A percentile compares a stretch with the other conserved stretches of the same genome.
Conservation (phyloP, 2,888 invertebrate genomes). For the Eupithecia insigniata region DNA sequence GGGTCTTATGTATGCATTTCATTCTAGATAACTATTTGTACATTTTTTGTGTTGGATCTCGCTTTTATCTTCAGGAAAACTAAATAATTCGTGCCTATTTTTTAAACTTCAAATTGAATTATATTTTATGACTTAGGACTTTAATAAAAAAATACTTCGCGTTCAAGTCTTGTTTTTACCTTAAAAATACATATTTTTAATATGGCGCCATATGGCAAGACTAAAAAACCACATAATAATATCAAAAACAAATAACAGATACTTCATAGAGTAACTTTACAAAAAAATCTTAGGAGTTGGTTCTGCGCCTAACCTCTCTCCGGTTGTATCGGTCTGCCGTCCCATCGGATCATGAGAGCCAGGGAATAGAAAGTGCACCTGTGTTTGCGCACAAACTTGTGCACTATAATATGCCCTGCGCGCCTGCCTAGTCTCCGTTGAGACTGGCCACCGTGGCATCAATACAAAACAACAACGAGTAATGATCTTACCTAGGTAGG, state of each 20-base stretch:
- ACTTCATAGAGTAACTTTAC: not conserved
- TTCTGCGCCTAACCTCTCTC: no score
- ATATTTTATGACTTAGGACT: not conserved
- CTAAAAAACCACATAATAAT: not conserved
- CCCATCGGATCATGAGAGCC: no score
- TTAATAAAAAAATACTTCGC: not conserved
- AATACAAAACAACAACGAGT: not conserved
- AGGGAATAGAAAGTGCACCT: no score
- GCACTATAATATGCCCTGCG: no score
- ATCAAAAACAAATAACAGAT: not conserved
- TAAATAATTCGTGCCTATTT: not conserved
- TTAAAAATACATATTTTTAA: not conserved
- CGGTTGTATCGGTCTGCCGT: no score
- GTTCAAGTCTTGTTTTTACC: not conserved
- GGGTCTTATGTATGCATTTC: constrained; percentile 7
- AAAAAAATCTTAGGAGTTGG: no score
- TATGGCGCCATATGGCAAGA: not conserved
- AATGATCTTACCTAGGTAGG: not conserved
- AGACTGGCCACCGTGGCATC: no score
- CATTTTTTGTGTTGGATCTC: not conserved
- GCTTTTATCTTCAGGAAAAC: not conserved
- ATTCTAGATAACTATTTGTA: not conserved
- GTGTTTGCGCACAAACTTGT: no score
- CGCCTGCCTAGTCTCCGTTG: no score
- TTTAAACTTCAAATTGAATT: not conserved